Percentiles rank a stretch among this genome's conserved stretches.
These are phyloP conservation scores for Ailurus styani DNA, from an alignment of 2,113 vertebrate species.

Conservation along the genomic window DNA sequence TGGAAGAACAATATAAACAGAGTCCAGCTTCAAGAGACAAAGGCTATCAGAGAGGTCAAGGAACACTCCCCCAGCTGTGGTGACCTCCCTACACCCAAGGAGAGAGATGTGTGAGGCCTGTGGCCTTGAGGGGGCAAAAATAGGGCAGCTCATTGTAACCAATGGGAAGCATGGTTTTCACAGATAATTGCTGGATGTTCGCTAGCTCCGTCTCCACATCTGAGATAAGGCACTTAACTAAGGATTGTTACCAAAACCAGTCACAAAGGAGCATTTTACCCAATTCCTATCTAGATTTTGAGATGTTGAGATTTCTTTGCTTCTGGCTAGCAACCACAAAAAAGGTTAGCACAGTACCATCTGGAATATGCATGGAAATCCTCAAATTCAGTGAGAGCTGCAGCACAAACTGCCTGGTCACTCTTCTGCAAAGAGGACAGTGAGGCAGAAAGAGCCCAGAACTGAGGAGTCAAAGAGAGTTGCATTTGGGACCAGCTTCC, in stretches of 20 bases:
- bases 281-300: background rate
- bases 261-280: constrained; percentile 6
- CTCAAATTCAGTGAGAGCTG: background rate
- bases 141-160: background rate
- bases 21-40: constrained; percentile 18
- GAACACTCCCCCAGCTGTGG: background rate
- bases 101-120: background rate
- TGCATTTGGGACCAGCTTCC: background rate
- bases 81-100: background rate
- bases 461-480: background rate
- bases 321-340: background rate
- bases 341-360: background rate
- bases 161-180: background rate
- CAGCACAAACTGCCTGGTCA: background rate
- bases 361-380: background rate
- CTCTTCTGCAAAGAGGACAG: background rate
- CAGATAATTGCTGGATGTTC: constrained; percentile 44
- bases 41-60: background rate
- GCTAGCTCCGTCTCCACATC: background rate
- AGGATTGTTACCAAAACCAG: background rate
- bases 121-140: constrained; percentile 3
- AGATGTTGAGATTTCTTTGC: background rate
- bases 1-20: constrained; percentile 2
- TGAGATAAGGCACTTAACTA: background rate
- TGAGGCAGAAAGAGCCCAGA: background rate